phyloP scores from a whole-genome alignment of 2,113 vertebrate genomes.

The Hippocampus zosterae region DNA sequence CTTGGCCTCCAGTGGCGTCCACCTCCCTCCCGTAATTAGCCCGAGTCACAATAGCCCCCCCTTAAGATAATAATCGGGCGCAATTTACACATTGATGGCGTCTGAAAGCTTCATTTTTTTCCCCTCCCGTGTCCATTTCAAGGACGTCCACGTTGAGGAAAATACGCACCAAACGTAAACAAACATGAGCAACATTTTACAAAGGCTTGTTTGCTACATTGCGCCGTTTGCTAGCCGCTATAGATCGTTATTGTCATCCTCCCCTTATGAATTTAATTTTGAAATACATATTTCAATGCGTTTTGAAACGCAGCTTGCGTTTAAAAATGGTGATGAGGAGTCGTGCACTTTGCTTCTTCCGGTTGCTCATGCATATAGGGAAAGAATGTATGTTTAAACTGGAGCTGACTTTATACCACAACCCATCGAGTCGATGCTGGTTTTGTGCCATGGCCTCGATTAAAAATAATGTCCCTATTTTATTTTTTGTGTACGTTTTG shows the following conservation, averaged over 20 bases:
- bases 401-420: too few relatives aligned
- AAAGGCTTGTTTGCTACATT: too few relatives aligned
- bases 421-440: too few relatives aligned
- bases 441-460: too few relatives aligned
- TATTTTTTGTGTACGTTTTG: too few relatives aligned
- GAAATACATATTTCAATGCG: too few relatives aligned
- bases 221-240: too few relatives aligned
- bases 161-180: not conserved
- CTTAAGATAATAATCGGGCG: not conserved
- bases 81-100: not conserved
- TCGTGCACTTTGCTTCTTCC: not conserved
- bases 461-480: too few relatives aligned
- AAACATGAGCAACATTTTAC: not conserved
- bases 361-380: not conserved
- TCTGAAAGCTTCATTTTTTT: not conserved
- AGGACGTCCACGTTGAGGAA: not conserved
- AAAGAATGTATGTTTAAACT: not conserved
- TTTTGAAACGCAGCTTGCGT: not conserved
- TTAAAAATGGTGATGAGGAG: too few relatives aligned
- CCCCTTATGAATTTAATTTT: too few relatives aligned
- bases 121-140: not conserved
- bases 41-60: conserved; percentile 1
- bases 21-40: conserved; percentile 54
- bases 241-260: too few relatives aligned
- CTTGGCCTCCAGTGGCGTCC: conserved; percentile 90